Evolutionary conservation across 2,888 invertebrate genomes (phyloP).

Genomic region (Cyclophora punctaria): DNA sequence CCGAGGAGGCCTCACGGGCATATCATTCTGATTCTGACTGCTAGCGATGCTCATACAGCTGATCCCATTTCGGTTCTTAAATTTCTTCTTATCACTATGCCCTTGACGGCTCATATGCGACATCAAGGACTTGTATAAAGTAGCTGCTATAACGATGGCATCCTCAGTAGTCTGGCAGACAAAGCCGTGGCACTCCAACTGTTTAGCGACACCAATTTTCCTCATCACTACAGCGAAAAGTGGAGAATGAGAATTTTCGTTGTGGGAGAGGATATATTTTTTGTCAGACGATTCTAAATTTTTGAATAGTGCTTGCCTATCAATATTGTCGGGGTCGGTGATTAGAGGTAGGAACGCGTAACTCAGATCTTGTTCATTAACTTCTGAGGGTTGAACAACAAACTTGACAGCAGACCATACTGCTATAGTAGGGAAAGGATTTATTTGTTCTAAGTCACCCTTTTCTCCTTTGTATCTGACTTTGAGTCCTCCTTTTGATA

Average conservation of each 20-base stretch:
- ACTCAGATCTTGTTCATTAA: conserved; percentile 68
- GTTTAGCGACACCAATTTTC: conserved; percentile 82
- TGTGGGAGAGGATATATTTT: conserved; percentile 73
- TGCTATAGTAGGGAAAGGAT: conserved; percentile 92
- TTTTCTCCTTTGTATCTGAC: conserved; percentile 80
- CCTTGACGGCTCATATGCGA: conserved; percentile 82
- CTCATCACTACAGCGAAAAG: conserved; percentile 94
- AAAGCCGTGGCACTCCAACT: conserved; percentile 93
- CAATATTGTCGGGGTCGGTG: conserved; percentile 86
- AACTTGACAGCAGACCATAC: conserved; percentile 95
- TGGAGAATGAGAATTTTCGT: conserved; percentile 83
- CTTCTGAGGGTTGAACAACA: conserved; percentile 78
- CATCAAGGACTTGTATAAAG: conserved; percentile 90
- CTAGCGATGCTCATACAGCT: conserved; percentile 85
- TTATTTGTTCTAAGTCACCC: conserved; percentile 78
- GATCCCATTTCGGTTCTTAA: conserved; percentile 82
- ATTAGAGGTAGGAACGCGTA: conserved; percentile 90
- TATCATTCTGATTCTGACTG: conserved; percentile 57
- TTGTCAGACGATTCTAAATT: conserved; percentile 69
- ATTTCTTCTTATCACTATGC: conserved; percentile 72
- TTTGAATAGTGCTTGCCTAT: conserved; percentile 81
- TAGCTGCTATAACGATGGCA: conserved; percentile 93
- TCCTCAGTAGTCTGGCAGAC: conserved; percentile 92
- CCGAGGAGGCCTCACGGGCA: conserved; percentile 83
- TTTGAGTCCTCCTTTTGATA: conserved; percentile 81